Base-by-base conservation (phyloP, 2,888 invertebrate genomes). In the Cerastis leucographa region DNA sequence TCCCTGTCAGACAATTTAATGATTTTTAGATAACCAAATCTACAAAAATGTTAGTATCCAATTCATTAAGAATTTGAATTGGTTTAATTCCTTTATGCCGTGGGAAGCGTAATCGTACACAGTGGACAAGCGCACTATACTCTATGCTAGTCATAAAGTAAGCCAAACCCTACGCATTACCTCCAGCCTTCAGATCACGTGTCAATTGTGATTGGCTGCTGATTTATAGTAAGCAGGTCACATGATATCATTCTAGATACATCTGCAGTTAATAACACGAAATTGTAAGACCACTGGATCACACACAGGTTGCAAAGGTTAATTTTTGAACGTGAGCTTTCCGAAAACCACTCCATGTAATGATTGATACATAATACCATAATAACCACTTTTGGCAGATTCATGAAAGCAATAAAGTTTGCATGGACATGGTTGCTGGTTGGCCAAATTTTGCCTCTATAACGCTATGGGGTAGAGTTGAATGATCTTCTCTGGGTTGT, bases 201-300 rank as follows among this genome's bases (percentile, higher is more conserved):
- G 85, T 85, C 74, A 74, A 79, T 74, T 61, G 74, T 83, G 86
- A 85, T 79, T 85, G 82, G 80, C 64, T 64, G 72, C 71, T 86
- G 85, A 85, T 86, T 86, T 84, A 85, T 83, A 62, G 68, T 77
- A 88, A 86, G 68, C 83, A 85, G 88, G 87, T 84, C 89, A 80
- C 61, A 81, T 82, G 70, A 75, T 74, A 78, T 74, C 71, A 76
- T 77, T 83, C 73, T 71, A 46, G 44, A 49, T 19, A 84, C 81
- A 67, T 74, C 82, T 82, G 76, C 76, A 75, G 66, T 65, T 76
- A n/a, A 69, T 44, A 51, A 67, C 42, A 46, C 42, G 12, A 25
- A 70, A 46, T 68, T 49, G 49, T 25, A 61, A 61, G 22, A 29
- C 11, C 9, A 29, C 42, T 25, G 35, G n/a, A 44, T 59, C 11